Percentiles rank a stretch among this genome's conserved stretches.
Evolutionary conservation across 2,113 vertebrate genomes (phyloP).

Genomic region (Morone saxatilis): DNA sequence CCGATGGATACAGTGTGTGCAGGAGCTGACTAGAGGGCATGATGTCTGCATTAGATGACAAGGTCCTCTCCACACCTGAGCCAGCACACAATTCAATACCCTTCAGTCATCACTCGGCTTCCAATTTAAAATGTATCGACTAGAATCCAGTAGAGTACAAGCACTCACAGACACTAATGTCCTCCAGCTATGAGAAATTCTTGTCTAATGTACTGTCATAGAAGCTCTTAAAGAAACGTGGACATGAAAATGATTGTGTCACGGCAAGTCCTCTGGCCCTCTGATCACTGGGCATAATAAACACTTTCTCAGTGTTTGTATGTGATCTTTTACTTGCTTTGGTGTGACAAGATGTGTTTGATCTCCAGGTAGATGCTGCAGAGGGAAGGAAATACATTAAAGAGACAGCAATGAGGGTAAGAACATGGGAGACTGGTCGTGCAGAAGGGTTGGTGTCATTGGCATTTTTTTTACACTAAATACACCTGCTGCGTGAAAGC

Average conservation of each 20-base stretch:
- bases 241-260: slow-evolving; percentile 29
- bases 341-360: slow-evolving; percentile 45
- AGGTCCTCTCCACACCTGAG: slow-evolving; percentile 62
- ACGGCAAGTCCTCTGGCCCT: not conserved
- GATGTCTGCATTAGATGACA: slow-evolving; percentile 37
- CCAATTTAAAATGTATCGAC: slow-evolving; percentile 58
- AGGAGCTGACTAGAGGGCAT: slow-evolving; percentile 54
- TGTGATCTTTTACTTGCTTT: not conserved
- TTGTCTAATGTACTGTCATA: slow-evolving; percentile 27
- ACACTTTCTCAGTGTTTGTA: slow-evolving; percentile 14
- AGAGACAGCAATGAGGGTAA: slow-evolving; percentile 33
- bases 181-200: slow-evolving; percentile 31
- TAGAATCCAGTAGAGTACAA: slow-evolving; percentile 16
- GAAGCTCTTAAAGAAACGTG: slow-evolving; percentile 21
- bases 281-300: slow-evolving; percentile 27
- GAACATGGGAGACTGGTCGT: not conserved
- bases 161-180: slow-evolving; percentile 7
- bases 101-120: slow-evolving; percentile 33
- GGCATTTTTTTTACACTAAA: not conserved
- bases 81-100: slow-evolving; percentile 28
- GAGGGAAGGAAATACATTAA: slow-evolving; percentile 46
- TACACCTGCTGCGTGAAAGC: not conserved
- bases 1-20: slow-evolving; percentile 31
- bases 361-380: slow-evolving; percentile 36
- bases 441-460: not conserved